Conservation (phyloP, 2,113 vertebrate genomes). For the Phycodurus eques region DNA sequence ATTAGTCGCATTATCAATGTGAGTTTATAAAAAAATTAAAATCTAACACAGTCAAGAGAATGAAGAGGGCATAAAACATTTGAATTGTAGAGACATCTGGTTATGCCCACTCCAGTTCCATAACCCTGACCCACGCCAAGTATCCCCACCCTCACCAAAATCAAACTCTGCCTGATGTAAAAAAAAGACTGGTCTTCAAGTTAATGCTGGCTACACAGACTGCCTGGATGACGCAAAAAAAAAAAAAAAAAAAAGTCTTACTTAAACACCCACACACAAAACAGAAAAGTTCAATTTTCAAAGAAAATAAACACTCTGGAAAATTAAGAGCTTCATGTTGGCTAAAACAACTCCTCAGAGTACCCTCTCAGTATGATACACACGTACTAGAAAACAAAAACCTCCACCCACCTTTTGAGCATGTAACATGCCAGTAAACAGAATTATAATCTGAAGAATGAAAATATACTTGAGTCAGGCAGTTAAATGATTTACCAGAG, state of each 20-base stretch:
- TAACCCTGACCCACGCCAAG: slow-evolving; percentile 31
- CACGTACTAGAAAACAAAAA: slow-evolving; percentile 55
- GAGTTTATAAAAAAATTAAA: slow-evolving; percentile 38
- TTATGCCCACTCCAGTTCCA: slow-evolving; percentile 28
- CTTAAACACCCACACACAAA: slow-evolving; percentile 25
- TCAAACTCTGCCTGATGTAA: slow-evolving; percentile 42
- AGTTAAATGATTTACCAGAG: slow-evolving; percentile 86
- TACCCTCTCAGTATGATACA: slow-evolving; percentile 55
- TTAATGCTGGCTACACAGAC: slow-evolving; percentile 53
- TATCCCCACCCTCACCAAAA: slow-evolving; percentile 31
- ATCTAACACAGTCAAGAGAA: slow-evolving; percentile 40
- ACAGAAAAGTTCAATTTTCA: slow-evolving; percentile 52
- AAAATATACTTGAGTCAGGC: slow-evolving; percentile 72
- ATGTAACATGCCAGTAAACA: slow-evolving; percentile 82
- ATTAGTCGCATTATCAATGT: slow-evolving; percentile 30
- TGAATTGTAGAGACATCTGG: slow-evolving; percentile 63
- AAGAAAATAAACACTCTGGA: slow-evolving; percentile 63
- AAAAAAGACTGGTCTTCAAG: slow-evolving; percentile 45
- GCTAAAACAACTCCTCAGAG: slow-evolving; percentile 60
- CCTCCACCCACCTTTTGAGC: slow-evolving; percentile 53
- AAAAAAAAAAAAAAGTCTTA: slow-evolving; percentile 55
- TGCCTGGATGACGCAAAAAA: slow-evolving; percentile 42
- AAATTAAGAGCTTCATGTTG: slow-evolving; percentile 72
- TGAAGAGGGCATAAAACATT: slow-evolving; percentile 45
- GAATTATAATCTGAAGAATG: slow-evolving; percentile 69